Evolutionary conservation across 2,797 vertebrate species (phyloP), one percentile per base, ranked within the genome.

Genomic region (Gymnothorax javanicus): DNA sequence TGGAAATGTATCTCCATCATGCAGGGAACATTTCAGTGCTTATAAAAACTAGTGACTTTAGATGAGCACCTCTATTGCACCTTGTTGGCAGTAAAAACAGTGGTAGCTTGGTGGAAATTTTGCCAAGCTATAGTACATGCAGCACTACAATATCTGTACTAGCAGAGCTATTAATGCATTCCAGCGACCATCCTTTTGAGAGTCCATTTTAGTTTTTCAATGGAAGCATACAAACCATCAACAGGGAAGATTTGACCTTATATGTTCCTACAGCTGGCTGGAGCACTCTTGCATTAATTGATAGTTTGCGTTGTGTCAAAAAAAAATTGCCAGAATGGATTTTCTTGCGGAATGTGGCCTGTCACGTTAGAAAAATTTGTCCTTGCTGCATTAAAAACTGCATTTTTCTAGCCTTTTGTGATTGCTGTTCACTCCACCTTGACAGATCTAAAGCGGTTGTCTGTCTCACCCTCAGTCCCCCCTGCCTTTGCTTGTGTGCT

Each of bases 251-350:
- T 84, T 84, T 84, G 86, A 84, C 84, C 87, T 69, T 8, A 85
- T 64, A 67, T 62, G 85, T 71, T 86, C 82, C 69, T 83, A 33
- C 75, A n/a, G 75, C 83, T 69, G 85, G 27, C 50, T n/a, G 77
- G 71, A 89, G 67, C 81, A 90, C 88, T 84, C 84, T 88, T 87
- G 90, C 79, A 86, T 90, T 89, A 91, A 91, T 91, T 91, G 91
- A 87, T 88, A 87, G 86, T 81, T 86, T 88, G 89, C 87, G 86
- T 4, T 33, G 5, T 5, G 11, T 15, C 12, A 87, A 85, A 54
- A 58, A 62, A 77, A 50, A 20, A 69, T 77, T 25, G 84, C 79
- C n/a, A 33, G 83, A 82, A 84, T 86, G 69, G 82, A 88, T 88
- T 84, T 89, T 90, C 90, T 84, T 85, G 83, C 52, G 64, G 82